These are phyloP conservation scores for Gari tellinella DNA, from an alignment of 2,888 invertebrate species.

Conservation along the genomic window DNA sequence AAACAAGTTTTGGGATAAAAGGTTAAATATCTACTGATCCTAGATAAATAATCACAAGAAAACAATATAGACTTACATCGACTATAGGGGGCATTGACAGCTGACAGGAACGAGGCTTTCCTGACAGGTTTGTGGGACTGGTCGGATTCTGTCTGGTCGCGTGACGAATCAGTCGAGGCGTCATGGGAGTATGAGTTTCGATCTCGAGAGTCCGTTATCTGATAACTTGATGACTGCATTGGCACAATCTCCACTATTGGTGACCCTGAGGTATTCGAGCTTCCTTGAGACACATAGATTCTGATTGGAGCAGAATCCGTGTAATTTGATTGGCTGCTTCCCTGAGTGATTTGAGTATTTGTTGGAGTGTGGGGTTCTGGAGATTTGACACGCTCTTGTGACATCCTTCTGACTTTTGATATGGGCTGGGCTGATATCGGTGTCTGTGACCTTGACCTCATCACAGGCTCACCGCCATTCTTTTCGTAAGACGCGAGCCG, in stretches of 20 bases:
- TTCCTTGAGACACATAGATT: conserved; percentile 74
- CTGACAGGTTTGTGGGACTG: conserved; percentile 70
- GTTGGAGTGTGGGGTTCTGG: conserved; percentile 43
- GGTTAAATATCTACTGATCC: too few species aligned
- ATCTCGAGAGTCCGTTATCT: conserved; percentile 25
- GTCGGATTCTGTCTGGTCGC: conserved; percentile 46
- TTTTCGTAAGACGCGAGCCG: conserved; percentile 82
- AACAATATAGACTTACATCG: conserved; percentile 66
- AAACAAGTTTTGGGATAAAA: too few species aligned
- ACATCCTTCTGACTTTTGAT: conserved; percentile 60
- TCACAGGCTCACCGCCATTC: conserved; percentile 53
- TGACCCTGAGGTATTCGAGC: conserved; percentile 65
- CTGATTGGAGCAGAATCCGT: conserved; percentile 68
- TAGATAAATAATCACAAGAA: too few species aligned
- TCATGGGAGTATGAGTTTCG: conserved; percentile 35
- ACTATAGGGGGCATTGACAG: conserved; percentile 78
- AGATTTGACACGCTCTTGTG: conserved; percentile 57
- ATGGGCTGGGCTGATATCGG: conserved; percentile 58
- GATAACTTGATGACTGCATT: conserved; percentile 45
- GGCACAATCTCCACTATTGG: conserved; percentile 75
- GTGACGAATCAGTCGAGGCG: conserved; percentile 3
- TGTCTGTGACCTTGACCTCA: conserved; percentile 55
- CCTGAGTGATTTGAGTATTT: conserved; percentile 55
- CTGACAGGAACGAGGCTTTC: conserved; percentile 82
- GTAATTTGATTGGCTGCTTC: conserved; percentile 49